Evolutionary conservation across 2,113 vertebrate genomes (phyloP), one percentile per base, ranked within the genome.

Genomic region (Dromas ardeola): DNA sequence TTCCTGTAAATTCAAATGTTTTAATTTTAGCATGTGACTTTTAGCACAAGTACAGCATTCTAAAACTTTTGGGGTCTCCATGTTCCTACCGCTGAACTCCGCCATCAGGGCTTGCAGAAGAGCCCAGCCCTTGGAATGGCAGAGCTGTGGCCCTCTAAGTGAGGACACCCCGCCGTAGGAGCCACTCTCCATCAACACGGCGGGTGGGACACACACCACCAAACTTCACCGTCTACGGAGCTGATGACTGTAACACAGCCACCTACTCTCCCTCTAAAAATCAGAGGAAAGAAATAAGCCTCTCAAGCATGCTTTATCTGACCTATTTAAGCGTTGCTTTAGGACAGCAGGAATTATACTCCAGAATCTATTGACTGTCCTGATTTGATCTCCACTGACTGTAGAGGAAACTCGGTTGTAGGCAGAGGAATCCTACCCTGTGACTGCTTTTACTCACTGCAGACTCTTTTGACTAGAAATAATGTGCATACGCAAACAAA

Each of bases 381-480:
- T 55, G 59, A 91, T 94, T 89, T 91, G n/a, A 67, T 95, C 83
- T 55, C 69, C 47, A 20, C 15, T 32, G 21, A 81, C 69, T 94
- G 38, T 30, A 84, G 71, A 84, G 22, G 38, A 74, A 92, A 71
- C 32, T 42, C 27, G 0, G 76, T 17, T 81, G 63, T 66, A 74
- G 72, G 55, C 59, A 83, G 69, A 89, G 52, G 47, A 96, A 94
- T 78, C 53, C 42, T 56, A 69, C 43, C 53, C 56, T 56, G 9
- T n/a, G 55, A 70, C 34, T 71, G 47, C 81, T 91, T 95, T 84
- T 78, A 81, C 40, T 92, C 71, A 56, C 38, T 61, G 52, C 49
- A 81, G 40, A 45, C 15, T 56, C 82, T 88, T 40, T 23, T 86
- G 88, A 53, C 47, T 52, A 79, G 65, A 84, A 83, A 87, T 43